Conservation (phyloP, 2,888 invertebrate genomes). For the Drosophila bunnanda region DNA sequence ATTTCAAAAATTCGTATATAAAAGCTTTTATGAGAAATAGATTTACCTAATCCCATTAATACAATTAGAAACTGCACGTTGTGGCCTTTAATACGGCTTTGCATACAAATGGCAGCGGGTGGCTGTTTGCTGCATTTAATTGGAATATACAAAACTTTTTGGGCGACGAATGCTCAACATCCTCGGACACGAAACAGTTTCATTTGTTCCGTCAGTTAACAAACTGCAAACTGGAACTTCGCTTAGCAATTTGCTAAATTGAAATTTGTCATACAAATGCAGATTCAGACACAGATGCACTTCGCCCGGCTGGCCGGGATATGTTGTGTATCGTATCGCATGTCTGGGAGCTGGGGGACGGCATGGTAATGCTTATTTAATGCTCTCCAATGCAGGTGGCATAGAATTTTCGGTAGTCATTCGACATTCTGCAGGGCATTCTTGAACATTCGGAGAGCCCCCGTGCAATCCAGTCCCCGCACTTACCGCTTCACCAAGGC, state of each 20-base stretch:
- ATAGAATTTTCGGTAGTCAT: conserved; percentile 52
- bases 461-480: background rate
- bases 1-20: conserved; percentile 6
- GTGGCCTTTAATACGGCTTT: conserved; percentile 31
- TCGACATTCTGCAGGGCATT: conserved; percentile 12
- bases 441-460: conserved; percentile 1
- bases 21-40: conserved; percentile 25
- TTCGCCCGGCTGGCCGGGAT: conserved; percentile 7
- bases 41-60: conserved; percentile 31
- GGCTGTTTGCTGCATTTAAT: conserved; percentile 65
- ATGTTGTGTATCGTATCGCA: conserved; percentile 20
- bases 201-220: conserved; percentile 47
- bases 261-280: conserved; percentile 77
- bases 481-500: conserved; percentile 83
- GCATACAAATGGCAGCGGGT: conserved; percentile 42
- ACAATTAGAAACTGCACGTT: conserved; percentile 36
- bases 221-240: conserved; percentile 47
- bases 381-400: conserved; percentile 56
- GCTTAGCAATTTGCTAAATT: conserved; percentile 73
- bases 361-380: conserved; percentile 77
- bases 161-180: conserved; percentile 44
- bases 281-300: conserved; percentile 36
- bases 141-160: conserved; percentile 66
- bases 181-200: conserved; percentile 46
- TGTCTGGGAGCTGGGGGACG: conserved; percentile 20